A percentile compares a stretch with the other conserved stretches of the same genome.
phyloP scores from a whole-genome alignment of 2,113 vertebrate species.

The Syngnathus scovelli region DNA sequence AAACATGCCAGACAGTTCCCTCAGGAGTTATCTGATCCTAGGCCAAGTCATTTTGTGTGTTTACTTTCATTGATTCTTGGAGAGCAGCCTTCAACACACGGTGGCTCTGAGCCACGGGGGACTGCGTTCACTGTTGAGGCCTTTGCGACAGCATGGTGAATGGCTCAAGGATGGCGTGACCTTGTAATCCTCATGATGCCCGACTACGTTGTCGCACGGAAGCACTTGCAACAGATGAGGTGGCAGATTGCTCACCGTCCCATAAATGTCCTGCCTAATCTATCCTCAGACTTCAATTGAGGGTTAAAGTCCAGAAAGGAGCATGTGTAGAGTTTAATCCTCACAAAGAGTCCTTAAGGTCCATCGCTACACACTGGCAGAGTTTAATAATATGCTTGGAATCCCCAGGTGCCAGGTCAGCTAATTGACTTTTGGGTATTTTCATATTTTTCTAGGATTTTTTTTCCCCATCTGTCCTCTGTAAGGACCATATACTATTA shows the following conservation, averaged over 20 bases:
- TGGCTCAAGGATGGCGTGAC: constrained; percentile 25
- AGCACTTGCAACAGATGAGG: constrained; percentile 5
- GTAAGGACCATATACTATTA: too few relatives aligned
- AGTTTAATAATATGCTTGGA: too few relatives aligned
- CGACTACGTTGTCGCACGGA: constrained; percentile 29
- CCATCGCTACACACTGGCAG: not conserved
- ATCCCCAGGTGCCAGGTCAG: too few relatives aligned
- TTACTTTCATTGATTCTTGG: constrained; percentile 3
- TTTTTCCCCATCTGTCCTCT: too few relatives aligned
- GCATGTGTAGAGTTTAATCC: not conserved
- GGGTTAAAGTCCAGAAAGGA: not conserved
- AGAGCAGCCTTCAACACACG: not conserved
- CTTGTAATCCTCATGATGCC: constrained; percentile 34
- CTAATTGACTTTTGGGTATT: too few relatives aligned
- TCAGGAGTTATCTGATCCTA: not conserved
- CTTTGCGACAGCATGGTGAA: constrained; percentile 19
- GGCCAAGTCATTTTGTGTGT: not conserved
- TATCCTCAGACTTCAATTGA: constrained; percentile 1
- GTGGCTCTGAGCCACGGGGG: not conserved
- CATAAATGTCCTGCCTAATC: constrained; percentile 24
- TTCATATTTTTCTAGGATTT: too few relatives aligned
- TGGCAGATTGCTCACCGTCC: constrained; percentile 27
- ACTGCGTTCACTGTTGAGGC: not conserved
- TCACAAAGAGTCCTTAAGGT: not conserved
- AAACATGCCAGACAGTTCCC: not conserved